A percentile compares a stretch with the other conserved stretches of the same genome.
Evolutionary conservation across 2,888 invertebrate genomes (phyloP).

Genomic region (Aquatica leii): DNA sequence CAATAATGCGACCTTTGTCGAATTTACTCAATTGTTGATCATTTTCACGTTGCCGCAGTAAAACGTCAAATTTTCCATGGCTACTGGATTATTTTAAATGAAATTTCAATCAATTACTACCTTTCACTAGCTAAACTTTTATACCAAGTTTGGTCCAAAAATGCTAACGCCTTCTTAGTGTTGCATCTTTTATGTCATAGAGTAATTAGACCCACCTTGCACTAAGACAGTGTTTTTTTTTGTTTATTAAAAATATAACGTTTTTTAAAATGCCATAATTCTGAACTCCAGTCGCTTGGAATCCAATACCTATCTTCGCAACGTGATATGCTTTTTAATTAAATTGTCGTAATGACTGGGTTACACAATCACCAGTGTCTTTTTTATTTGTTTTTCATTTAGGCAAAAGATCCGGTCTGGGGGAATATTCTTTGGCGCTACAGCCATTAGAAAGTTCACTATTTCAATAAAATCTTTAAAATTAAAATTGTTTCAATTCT

Average conservation of each 20-base stretch:
- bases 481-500: neutral
- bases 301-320: neutral
- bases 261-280: slow-evolving; percentile 6
- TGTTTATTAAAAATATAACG: slow-evolving; percentile 1
- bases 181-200: too few relatives aligned
- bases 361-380: neutral
- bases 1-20: too few relatives aligned
- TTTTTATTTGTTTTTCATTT: neutral
- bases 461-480: neutral
- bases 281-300: too few relatives aligned
- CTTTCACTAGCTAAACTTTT: too few relatives aligned
- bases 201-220: neutral
- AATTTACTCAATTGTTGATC: too few relatives aligned
- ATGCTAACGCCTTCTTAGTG: too few relatives aligned
- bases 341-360: neutral
- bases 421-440: neutral
- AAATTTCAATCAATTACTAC: too few relatives aligned
- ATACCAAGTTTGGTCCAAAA: too few relatives aligned
- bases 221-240: neutral
- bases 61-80: neutral
- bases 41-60: too few relatives aligned
- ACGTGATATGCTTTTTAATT: neutral
- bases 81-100: too few relatives aligned
- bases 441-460: slow-evolving; percentile 1
- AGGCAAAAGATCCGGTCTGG: neutral